Evolutionary conservation across 2,888 invertebrate species (phyloP), one percentile per base, ranked within the genome.

Genomic region (Hemistola chrysoprasaria): DNA sequence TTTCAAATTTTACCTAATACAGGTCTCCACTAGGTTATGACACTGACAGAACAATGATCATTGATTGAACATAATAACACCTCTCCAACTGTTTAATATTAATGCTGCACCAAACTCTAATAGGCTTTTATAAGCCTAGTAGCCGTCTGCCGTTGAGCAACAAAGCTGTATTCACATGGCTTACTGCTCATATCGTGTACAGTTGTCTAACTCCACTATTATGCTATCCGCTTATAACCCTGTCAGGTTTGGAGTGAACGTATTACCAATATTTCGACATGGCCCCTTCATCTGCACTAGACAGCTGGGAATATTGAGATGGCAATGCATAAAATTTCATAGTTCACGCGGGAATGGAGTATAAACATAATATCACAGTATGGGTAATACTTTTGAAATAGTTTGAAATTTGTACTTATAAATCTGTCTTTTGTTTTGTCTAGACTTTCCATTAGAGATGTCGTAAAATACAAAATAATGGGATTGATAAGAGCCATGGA

Each of bases 291-390:
- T 46, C 62, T 63, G 60, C 59, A 50, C 28, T 42, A 63, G 65
- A 58, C 65, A 61, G 61, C 51, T 46, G 53, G 48, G 60, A 62
- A 59, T 60, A 59, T 63, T 47, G 51, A 46, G 55, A 61, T 58
- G 56, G 59, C 63, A 67, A 71, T 65, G 69, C 69, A 71, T 68
- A 67, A 69, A 70, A 65, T 71, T 69, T 65, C 51, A 56, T 60
- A 63, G 59, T 55, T 52, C 59, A 47, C 45, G 39, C 47, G 37
- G 39, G 11, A 11, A 8, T 26, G 22, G 21, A 8, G 22, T 1
- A 20, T 25, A 8, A 21, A 20, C 10, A 23, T 8, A 30, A 10
- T 4, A n/a, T n/a, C 3, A 4, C 34, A 40, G 35, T 35, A 40
- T 29, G 40, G 35, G 22, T 9, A 20, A 11, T 11, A 16, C 16